Conservation (phyloP, 1,140 invertebrate genomes). For the Orchesella cincta region DNA sequence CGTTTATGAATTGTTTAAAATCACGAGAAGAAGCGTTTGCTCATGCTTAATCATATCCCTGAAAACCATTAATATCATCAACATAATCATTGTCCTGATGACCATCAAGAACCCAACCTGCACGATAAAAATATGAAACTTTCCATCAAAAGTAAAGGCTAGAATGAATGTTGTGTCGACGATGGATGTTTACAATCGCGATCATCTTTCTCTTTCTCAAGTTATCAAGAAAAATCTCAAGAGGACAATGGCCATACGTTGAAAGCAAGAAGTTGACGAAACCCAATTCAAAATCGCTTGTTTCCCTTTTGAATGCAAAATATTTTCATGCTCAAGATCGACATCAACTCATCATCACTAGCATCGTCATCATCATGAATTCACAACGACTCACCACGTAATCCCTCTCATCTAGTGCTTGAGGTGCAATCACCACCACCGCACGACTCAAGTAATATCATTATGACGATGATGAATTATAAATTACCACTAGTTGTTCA, state of each 20-base stretch:
- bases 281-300: no score
- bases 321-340: neutral
- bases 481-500: no score
- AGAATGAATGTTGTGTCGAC: no score
- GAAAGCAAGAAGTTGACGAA: neutral
- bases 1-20: neutral
- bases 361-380: neutral
- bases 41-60: no score
- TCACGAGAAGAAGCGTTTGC: constrained; percentile 17
- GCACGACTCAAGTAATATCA: constrained; percentile 7
- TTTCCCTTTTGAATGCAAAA: neutral
- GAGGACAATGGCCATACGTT: neutral
- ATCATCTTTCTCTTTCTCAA: no score
- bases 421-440: neutral
- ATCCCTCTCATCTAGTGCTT: neutral
- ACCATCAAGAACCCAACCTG: no score
- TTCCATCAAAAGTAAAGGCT: no score
- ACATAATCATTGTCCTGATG: no score
- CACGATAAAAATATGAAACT: no score
- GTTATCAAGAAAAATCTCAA: constrained; percentile 8
- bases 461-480: neutral
- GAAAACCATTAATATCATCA: no score
- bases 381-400: neutral
- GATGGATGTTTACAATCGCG: no score
- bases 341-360: neutral